Percentiles rank a stretch among this genome's conserved stretches.
phyloP scores from a whole-genome alignment of 2,888 invertebrate species.

The Xestia xanthographa region DNA sequence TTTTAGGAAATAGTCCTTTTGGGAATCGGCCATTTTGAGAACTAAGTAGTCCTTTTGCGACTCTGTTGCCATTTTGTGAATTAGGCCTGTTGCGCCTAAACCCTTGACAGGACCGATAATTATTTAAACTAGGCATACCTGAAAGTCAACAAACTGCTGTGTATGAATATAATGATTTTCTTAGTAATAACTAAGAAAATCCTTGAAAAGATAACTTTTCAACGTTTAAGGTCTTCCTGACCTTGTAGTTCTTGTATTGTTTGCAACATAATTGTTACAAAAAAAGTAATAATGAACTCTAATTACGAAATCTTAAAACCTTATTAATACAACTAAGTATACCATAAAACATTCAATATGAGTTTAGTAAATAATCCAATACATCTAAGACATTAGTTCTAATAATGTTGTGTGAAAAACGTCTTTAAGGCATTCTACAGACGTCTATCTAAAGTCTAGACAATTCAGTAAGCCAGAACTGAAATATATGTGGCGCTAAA shows the following conservation, averaged over 20 bases:
- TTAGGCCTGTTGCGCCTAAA: too few species aligned
- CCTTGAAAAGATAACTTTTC: neutral
- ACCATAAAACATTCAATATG: neutral
- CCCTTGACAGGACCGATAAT: too few species aligned
- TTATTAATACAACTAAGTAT: neutral
- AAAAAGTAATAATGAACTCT: neutral
- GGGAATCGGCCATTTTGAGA: too few species aligned
- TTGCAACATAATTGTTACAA: neutral
- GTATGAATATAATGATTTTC: too few species aligned
- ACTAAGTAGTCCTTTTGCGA: too few species aligned
- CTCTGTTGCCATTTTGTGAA: too few species aligned
- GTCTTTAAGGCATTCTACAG: conserved; percentile 62
- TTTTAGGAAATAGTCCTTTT: too few species aligned
- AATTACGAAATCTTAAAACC: neutral
- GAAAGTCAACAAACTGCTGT: too few species aligned
- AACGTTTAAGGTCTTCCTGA: too few species aligned
- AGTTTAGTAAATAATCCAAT: conserved; percentile 27
- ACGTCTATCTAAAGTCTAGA: conserved; percentile 65
- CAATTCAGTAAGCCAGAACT: conserved; percentile 27
- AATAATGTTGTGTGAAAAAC: conserved; percentile 62
- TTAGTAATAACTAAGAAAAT: too few species aligned
- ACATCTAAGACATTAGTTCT: conserved; percentile 54
- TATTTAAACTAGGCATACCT: too few species aligned
- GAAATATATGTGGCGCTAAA: conserved; percentile 38
- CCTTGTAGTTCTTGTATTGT: neutral